phyloP scores from a whole-genome alignment of 2,888 invertebrate species.

The Chesias legatella region DNA sequence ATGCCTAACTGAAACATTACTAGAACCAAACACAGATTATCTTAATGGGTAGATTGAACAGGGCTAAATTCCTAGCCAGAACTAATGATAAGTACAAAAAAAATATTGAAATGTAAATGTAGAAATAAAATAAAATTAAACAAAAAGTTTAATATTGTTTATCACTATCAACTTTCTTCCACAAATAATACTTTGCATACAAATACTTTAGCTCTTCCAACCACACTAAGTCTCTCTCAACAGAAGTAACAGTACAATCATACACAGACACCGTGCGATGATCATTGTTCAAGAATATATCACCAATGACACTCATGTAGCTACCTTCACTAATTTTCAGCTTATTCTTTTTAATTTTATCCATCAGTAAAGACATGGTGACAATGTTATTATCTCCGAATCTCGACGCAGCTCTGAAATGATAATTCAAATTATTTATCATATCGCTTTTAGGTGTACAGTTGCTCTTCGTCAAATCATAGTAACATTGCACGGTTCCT shows the following conservation, averaged over 20 bases:
- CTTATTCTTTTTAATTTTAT: constrained; percentile 43
- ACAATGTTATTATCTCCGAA: constrained; percentile 47
- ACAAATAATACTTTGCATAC: constrained; percentile 65
- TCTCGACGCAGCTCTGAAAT: constrained; percentile 44
- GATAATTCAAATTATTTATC: constrained; percentile 44
- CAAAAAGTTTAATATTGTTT: not conserved
- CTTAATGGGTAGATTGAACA: too few relatives aligned
- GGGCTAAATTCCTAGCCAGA: too few relatives aligned
- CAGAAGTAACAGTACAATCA: constrained; percentile 48
- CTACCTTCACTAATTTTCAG: constrained; percentile 50
- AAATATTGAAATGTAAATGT: too few relatives aligned
- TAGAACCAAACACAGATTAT: too few relatives aligned
- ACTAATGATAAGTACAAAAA: too few relatives aligned
- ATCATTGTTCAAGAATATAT: constrained; percentile 62
- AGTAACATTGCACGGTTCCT: constrained; percentile 61
- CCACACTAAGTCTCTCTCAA: constrained; percentile 64
- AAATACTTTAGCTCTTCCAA: constrained; percentile 65
- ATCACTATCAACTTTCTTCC: constrained; percentile 25
- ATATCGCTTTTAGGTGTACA: constrained; percentile 36
- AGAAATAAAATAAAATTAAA: not conserved
- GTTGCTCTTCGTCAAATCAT: constrained; percentile 53
- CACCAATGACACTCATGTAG: constrained; percentile 56
- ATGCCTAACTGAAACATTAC: too few relatives aligned
- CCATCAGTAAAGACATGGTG: constrained; percentile 55
- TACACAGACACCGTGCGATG: constrained; percentile 61